Conservation (phyloP, 2,113 vertebrate species). For the Sigmodon hispidus region DNA sequence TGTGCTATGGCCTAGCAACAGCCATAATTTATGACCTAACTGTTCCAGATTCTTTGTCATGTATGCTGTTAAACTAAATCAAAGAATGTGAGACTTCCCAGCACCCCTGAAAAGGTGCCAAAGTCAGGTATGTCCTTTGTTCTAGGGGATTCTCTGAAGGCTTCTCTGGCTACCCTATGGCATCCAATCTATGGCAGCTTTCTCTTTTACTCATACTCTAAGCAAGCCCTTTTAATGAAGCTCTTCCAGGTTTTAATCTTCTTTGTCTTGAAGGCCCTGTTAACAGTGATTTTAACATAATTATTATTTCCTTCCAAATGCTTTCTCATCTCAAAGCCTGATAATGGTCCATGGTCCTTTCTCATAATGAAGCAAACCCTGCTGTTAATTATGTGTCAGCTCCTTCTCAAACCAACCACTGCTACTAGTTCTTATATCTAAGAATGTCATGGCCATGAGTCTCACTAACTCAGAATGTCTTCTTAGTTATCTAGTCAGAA, state of each 20-base stretch:
- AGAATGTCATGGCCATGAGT: background rate
- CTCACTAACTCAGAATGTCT: background rate
- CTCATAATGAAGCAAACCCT: background rate
- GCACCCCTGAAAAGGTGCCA: background rate
- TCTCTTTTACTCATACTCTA: background rate
- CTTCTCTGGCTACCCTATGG: background rate
- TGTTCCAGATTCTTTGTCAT: background rate
- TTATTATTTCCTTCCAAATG: background rate
- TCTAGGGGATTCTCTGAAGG: background rate
- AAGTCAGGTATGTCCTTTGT: background rate
- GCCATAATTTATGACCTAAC: background rate
- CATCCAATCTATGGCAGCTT: background rate
- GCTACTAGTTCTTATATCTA: background rate
- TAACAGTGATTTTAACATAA: background rate
- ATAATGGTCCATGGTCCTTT: background rate
- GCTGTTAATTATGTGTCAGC: background rate
- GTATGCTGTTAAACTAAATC: background rate
- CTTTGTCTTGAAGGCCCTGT: background rate
- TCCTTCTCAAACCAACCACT: background rate
- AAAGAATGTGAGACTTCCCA: background rate
- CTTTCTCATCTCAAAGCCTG: background rate
- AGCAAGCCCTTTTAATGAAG: background rate
- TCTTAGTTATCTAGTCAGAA: constrained; percentile 1
- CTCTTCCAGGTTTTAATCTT: background rate
- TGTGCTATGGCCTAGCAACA: background rate